phyloP scores from a whole-genome alignment of 1,140 invertebrate genomes.

The Aphidius ervi region DNA sequence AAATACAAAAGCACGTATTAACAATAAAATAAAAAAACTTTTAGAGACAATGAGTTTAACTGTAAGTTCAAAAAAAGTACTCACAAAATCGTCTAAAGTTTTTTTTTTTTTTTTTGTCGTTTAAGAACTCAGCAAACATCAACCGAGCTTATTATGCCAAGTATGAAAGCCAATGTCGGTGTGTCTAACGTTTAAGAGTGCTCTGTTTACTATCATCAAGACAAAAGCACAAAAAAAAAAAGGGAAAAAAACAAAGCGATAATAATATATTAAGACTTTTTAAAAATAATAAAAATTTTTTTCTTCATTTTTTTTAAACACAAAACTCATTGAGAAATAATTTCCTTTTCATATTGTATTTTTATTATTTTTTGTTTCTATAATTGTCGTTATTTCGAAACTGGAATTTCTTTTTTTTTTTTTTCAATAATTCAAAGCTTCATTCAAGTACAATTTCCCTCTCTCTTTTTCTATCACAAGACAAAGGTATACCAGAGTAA shows the following conservation, averaged over 20 bases:
- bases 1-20: too few species aligned
- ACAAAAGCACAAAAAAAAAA: neutral
- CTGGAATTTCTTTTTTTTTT: neutral
- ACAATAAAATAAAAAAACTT: too few species aligned
- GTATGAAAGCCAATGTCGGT: constrained; percentile 22
- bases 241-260: neutral
- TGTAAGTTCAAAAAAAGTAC: constrained; percentile 11
- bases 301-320: too few species aligned
- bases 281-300: too few species aligned
- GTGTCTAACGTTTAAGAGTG: constrained; percentile 1
- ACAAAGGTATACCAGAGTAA: constrained; percentile 11
- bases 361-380: too few species aligned
- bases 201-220: neutral
- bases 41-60: constrained; percentile 21
- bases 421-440: constrained; percentile 18
- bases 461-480: constrained; percentile 16
- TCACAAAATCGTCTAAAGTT: constrained; percentile 9
- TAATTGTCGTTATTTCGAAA: constrained; percentile 2
- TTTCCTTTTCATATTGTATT: too few species aligned
- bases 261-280: too few species aligned
- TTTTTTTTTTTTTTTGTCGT: constrained; percentile 18
- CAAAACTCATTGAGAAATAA: too few species aligned
- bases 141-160: constrained; percentile 32
- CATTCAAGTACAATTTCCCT: too few species aligned
- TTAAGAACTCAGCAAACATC: constrained; percentile 34